Base-by-base conservation (phyloP, 2,888 invertebrate species). In the Cataglyphis albicans region DNA sequence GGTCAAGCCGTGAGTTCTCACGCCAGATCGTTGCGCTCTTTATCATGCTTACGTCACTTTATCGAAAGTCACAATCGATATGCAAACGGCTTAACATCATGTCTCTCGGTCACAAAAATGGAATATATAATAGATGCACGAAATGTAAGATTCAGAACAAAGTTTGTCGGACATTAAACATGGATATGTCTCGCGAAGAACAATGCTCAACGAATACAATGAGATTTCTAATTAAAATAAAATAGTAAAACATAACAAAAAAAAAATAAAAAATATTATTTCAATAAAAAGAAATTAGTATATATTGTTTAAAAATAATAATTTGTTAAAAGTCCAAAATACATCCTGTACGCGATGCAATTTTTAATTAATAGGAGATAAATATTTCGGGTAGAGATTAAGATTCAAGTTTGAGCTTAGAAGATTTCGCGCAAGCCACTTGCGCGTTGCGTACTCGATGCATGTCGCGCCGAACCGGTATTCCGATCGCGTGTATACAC, bases 1-100 rank as follows among this genome's bases (percentile, higher is more conserved):
- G 73, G 80, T 67, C 64, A 72, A 63, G 63, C 75, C 48, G 63
- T 48, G 65, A 78, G 81, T 89, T 89, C 88, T 89, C 88, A 89
- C 87, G 88, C 80, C 75, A 78, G 84, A 73, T 82, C 73, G 75
- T 63, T 41, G 59, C 61, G 32, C 73, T 25, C 68, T 32, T 32
- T 41, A 68, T 52, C 41, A n/a, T n/a, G 68, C 72, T 80, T 81
- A 81, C 78, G 59, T 64, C 76, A 81, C 57, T 59, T 38, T 41
- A 48, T 81, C 76, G 78, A 76, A 78, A 76, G 76, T 75, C 64
- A 44, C 64, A 65, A 65, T 81, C 81, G 57, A 76, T 73, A 73
- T 74, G 76, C 63, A 63, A 74, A 81, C 52, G 21, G 74, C 29
- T 18, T 12, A 41, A 44, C 78, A 72, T 72, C 78, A 12, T 12